These are phyloP conservation scores for Morone chrysops DNA, from an alignment of 2,113 vertebrate genomes.

Conservation along the genomic window DNA sequence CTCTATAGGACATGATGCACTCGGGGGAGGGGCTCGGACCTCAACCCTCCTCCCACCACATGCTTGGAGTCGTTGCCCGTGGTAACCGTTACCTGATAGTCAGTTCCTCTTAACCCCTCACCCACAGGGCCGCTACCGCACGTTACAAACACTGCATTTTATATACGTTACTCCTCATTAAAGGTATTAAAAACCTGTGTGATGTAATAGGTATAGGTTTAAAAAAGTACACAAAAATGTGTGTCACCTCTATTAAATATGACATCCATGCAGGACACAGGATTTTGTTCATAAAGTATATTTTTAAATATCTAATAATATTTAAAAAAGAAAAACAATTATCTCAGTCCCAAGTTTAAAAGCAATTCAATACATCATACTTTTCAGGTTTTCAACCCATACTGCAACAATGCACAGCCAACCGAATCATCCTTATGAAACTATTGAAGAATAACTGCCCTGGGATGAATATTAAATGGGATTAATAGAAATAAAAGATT, in stretches of 20 bases:
- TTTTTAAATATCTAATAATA: too few relatives aligned
- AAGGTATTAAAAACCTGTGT: not conserved
- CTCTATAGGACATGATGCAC: slow-evolving; percentile 62
- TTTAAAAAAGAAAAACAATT: not conserved
- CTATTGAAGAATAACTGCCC: too few relatives aligned
- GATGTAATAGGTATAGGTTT: not conserved
- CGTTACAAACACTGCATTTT: not conserved
- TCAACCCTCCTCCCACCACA: slow-evolving; percentile 56
- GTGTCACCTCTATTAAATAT: not conserved
- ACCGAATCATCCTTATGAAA: not conserved
- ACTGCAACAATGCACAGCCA: not conserved
- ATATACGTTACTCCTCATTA: not conserved
- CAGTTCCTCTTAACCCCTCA: slow-evolving; percentile 43
- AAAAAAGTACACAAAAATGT: not conserved
- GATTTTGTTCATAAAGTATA: too few relatives aligned
- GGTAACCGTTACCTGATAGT: slow-evolving; percentile 69
- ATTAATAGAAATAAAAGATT: not conserved
- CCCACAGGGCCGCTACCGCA: not conserved
- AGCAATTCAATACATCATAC: too few relatives aligned
- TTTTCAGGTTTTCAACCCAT: too few relatives aligned
- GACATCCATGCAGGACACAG: not conserved
- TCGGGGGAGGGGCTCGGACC: slow-evolving; percentile 62
- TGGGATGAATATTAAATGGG: not conserved
- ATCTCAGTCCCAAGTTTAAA: not conserved
- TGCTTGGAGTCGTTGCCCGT: slow-evolving; percentile 61